Base-by-base conservation (phyloP, 1,140 invertebrate genomes). In the Andricus grossulariae region DNA sequence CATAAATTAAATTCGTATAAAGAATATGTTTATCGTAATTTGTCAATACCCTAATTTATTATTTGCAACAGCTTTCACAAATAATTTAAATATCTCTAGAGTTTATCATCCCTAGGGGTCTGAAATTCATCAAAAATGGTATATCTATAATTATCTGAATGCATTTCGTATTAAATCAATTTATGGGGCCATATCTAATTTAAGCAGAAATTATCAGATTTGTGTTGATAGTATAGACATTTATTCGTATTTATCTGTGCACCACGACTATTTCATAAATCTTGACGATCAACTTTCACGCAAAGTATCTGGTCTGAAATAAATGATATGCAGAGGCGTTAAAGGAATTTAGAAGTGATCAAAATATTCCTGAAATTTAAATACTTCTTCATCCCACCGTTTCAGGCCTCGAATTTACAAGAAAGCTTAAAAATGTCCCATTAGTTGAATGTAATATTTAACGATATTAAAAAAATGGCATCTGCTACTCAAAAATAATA, bases 281-380 rank as follows among this genome's bases (percentile, higher is more conserved):
- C 57, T 15, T 25, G 16, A 60, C 57, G 13, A 12, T 60, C 57
- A 60, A 60, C 57, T 60, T 60, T 60, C 57, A 60, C 57, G 57
- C 57, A 60, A 10, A 45, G 39, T 60, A 60, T 60, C 16, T 39
- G 21, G 13, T 32, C 32, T 25, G 12, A 12, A 32, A 60, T 60
- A 39, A 60, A 39, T 60, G 25, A 57, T 21, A 60, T 13, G 13
- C 13, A 32, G 18, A 39, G 13, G 13, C 19, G 4, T 60, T 32
- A 60, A 32, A 32, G 21, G 21, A 60, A 60, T 60, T 60, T 21
- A 32, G 32, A 60, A 54, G 0, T 54, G n/a, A 18, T 54, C 13
- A 60, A 13, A 25, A 12, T 15, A 60, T 25, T 60, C 21, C 25
- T 25, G 5, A 8, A 21, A 11, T 13, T 25, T 21, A 21, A 18